Base-by-base conservation (phyloP, 2,888 invertebrate genomes). In the Drosophila ustulata region DNA sequence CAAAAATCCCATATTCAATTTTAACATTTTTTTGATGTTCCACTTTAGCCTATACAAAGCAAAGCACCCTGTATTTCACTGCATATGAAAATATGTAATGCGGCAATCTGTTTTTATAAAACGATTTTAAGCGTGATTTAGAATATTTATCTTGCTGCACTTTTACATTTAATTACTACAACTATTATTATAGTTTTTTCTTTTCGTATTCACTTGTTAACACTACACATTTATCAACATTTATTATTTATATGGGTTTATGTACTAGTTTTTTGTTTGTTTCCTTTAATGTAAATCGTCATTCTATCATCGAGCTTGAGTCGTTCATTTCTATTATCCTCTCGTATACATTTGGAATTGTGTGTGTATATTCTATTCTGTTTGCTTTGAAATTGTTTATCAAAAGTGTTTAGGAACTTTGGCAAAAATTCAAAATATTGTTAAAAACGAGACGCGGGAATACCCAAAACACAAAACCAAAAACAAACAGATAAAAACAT, bases 221-320 rank as follows among this genome's bases (percentile, higher is more conserved):
- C 85, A 89, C 85, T 86, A 86, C 89, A 86, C 85, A 86, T 86
- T 86, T 84, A 86, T 82, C 85, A 86, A 86, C 85, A 86, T 89
- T 86, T 84, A 86, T 81, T 70, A 58, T 66, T 66, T 64, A 41
- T 66, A 55, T 71, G 41, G 61, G 61, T 68, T 67, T 64, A 75
- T 70, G 47, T 63, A 53, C 64, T 75, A 72, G 45, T 51, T 78
- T 56, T 30, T 46, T 37, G 11, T 11, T 37, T 34, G 11, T 34
- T 11, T 34, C 4, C 11, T 34, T 34, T n/a, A n/a, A 37, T 68
- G 26, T 64, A 56, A 25, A 50, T 62, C 66, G 63, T 61, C 57
- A 4, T 59, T 66, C n/a, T 41, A 50, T 51, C 53, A 51, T 28
- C 69, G 56, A 63, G 46, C 39, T 59, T 45, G 62, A 59, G 50